phyloP scores from a whole-genome alignment of 2,113 vertebrate genomes.

The human (Homo sapiens) region DNA sequence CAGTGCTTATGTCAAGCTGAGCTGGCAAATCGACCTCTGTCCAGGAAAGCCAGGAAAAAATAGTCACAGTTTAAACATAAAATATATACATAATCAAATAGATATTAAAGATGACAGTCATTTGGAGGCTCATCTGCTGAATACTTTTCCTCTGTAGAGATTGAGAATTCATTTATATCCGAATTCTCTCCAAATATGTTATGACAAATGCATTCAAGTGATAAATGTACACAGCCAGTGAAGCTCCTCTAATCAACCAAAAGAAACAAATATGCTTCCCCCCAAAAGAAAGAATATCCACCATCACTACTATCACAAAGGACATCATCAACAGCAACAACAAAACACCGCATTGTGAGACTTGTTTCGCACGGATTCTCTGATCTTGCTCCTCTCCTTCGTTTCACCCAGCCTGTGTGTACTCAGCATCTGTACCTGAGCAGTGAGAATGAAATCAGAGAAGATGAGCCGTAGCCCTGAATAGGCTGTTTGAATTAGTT shows the following conservation, averaged over 20 bases:
- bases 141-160: neutral
- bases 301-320: neutral
- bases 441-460: constrained; percentile 42
- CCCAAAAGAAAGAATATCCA: neutral
- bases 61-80: neutral
- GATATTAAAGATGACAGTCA: neutral
- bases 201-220: neutral
- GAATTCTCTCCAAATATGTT: neutral
- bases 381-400: neutral
- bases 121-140: neutral
- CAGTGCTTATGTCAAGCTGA: neutral
- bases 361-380: neutral
- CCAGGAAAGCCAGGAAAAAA: neutral
- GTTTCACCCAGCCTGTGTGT: neutral
- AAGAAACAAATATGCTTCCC: neutral
- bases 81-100: neutral
- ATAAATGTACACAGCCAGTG: neutral
- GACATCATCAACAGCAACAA: neutral
- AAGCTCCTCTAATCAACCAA: neutral
- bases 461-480: neutral
- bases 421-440: constrained; percentile 29
- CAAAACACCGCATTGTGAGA: neutral
- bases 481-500: constrained; percentile 65
- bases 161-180: neutral
- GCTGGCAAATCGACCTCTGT: neutral